phyloP scores from a whole-genome alignment of 2,113 vertebrate species.

The Pipra filicauda region DNA sequence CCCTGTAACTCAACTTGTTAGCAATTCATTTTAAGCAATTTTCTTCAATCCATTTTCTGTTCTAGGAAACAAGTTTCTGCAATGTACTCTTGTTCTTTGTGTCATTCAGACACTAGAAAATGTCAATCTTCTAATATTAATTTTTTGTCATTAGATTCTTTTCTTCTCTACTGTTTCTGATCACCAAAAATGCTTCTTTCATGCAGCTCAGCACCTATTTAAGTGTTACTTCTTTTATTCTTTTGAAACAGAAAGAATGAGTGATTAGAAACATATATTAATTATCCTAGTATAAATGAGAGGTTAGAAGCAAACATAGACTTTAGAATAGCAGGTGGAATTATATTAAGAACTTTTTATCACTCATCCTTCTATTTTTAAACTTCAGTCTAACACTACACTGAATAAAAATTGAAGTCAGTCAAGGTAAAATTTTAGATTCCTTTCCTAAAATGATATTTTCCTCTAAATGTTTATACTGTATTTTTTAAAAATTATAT shows the following conservation, averaged over 20 bases:
- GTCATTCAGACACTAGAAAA: conserved; percentile 30
- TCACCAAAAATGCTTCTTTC: conserved; percentile 13
- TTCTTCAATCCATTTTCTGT: conserved; percentile 22
- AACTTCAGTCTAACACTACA: neutral
- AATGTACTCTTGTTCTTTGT: conserved; percentile 26
- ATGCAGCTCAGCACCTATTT: neutral
- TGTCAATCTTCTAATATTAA: neutral
- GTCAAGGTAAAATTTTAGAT: neutral
- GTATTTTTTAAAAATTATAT: fast-evolving
- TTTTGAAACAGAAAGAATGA: conserved; percentile 12
- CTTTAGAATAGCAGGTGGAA: neutral
- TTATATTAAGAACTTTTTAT: neutral
- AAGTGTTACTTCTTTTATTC: neutral
- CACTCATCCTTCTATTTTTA: neutral
- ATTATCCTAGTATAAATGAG: neutral
- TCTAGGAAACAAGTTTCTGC: conserved; percentile 11
- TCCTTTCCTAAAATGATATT: neutral
- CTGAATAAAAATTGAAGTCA: neutral
- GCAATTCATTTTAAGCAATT: conserved; percentile 34
- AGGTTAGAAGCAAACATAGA: neutral
- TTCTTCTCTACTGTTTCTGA: neutral
- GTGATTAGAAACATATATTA: conserved; percentile 1
- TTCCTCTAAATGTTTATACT: neutral
- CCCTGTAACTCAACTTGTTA: neutral
- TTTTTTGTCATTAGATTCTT: conserved; percentile 26